A percentile compares a stretch with the other conserved stretches of the same genome.
phyloP scores from a whole-genome alignment of 2,888 invertebrate species.

The Cephus runcator region DNA sequence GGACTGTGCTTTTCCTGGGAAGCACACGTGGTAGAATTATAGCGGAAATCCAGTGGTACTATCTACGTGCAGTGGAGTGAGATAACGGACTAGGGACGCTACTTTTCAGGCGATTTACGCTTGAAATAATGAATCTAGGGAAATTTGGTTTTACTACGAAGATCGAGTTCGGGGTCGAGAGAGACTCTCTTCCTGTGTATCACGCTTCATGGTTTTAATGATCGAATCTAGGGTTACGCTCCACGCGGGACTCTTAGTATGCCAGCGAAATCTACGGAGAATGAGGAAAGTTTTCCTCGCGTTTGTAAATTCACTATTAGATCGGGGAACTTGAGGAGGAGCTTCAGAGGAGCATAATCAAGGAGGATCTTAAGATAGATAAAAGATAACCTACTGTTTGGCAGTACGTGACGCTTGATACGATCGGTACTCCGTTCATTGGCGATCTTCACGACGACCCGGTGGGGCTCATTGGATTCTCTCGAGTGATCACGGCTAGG shows the following conservation, averaged over 20 bases:
- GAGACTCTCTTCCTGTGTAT: background rate
- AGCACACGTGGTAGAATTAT: constrained; percentile 11
- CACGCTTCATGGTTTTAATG: background rate
- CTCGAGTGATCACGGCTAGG: constrained; percentile 60
- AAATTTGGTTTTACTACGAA: background rate
- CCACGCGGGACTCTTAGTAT: background rate
- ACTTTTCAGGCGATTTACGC: background rate
- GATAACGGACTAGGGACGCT: background rate
- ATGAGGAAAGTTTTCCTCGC: background rate
- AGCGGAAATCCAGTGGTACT: background rate
- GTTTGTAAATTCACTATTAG: background rate
- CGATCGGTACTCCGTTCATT: constrained; percentile 50
- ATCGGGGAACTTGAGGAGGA: background rate
- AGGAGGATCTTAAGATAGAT: constrained; percentile 8
- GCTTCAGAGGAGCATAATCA: background rate
- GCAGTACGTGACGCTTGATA: constrained; percentile 50
- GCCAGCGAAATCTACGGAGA: background rate
- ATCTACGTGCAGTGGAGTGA: background rate
- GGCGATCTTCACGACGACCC: constrained; percentile 62
- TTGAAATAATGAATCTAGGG: background rate
- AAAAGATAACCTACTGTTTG: constrained; percentile 49
- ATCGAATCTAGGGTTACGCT: background rate
- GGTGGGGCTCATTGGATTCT: constrained; percentile 59
- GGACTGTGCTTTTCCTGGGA: constrained; percentile 59
- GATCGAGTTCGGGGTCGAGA: background rate